Percentiles rank a stretch among this genome's conserved stretches.
phyloP scores from a whole-genome alignment of 2,113 vertebrate genomes.

The Alligator mississippiensis region DNA sequence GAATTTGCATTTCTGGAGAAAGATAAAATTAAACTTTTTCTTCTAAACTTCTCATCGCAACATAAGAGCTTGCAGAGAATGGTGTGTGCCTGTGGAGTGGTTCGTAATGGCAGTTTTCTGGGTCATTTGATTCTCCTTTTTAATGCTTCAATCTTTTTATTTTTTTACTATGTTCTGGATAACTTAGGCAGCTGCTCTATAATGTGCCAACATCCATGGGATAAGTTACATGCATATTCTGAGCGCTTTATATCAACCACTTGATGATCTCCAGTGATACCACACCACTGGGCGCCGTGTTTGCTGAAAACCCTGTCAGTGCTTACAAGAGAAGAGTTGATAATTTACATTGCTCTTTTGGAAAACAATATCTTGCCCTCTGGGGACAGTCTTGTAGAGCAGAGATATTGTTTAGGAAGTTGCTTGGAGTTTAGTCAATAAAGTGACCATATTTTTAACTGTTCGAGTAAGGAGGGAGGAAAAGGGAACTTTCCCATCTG shows the following conservation, averaged over 20 bases:
- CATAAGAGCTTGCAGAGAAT: fast-evolving
- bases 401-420: neutral
- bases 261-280: neutral
- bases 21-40: neutral
- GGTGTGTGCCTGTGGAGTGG: neutral
- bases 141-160: no score
- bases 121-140: neutral
- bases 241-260: neutral
- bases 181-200: neutral
- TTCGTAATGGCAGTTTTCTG: neutral
- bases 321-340: neutral
- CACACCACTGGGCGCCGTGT: neutral
- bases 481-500: neutral
- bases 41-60: neutral
- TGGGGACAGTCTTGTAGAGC: neutral
- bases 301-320: neutral
- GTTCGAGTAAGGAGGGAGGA: neutral
- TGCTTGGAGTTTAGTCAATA: neutral
- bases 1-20: neutral
- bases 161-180: neutral
- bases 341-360: neutral
- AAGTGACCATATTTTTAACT: neutral
- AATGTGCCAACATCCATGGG: neutral
- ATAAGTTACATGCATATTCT: neutral
- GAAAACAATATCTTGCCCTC: no score